phyloP scores from a whole-genome alignment of 2,113 vertebrate genomes.

The Cyanistes caeruleus region DNA sequence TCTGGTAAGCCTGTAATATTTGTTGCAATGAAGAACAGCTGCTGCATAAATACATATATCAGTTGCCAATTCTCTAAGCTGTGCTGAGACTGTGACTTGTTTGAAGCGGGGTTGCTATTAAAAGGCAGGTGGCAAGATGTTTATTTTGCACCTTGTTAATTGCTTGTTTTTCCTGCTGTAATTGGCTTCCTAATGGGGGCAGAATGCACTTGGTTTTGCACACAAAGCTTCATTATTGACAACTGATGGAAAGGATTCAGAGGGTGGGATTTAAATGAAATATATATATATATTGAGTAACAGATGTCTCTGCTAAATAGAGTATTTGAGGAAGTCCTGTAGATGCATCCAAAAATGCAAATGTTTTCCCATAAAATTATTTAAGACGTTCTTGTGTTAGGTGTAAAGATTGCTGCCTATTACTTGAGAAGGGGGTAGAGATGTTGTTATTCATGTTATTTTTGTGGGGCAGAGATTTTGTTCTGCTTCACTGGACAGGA shows the following conservation, averaged over 20 bases:
- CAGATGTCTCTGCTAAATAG: slow-evolving; percentile 48
- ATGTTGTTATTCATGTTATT: neutral
- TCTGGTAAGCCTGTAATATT: slow-evolving; percentile 69
- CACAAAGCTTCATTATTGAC: slow-evolving; percentile 49
- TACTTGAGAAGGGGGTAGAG: neutral
- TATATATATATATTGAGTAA: neutral
- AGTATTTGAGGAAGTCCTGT: neutral
- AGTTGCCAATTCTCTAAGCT: slow-evolving; percentile 63
- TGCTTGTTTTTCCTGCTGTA: slow-evolving; percentile 64
- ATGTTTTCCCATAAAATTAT: neutral
- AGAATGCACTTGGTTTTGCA: slow-evolving; percentile 47
- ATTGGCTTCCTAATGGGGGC: slow-evolving; percentile 65
- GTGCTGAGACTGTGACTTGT: slow-evolving; percentile 46
- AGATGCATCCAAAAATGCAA: neutral
- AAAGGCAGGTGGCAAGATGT: slow-evolving; percentile 70
- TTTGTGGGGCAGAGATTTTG: neutral
- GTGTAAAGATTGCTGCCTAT: neutral
- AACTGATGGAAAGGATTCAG: slow-evolving; percentile 36
- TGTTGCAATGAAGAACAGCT: slow-evolving; percentile 66
- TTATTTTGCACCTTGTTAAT: slow-evolving; percentile 76
- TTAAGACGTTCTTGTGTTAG: neutral
- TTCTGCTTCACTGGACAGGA: neutral
- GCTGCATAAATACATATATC: slow-evolving; percentile 65
- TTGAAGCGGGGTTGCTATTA: slow-evolving; percentile 53
- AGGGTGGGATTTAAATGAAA: slow-evolving; percentile 32